Evolutionary conservation across 2,888 invertebrate species (phyloP), one percentile per base, ranked within the genome.

Genomic region (Cheilosia vulpina): DNA sequence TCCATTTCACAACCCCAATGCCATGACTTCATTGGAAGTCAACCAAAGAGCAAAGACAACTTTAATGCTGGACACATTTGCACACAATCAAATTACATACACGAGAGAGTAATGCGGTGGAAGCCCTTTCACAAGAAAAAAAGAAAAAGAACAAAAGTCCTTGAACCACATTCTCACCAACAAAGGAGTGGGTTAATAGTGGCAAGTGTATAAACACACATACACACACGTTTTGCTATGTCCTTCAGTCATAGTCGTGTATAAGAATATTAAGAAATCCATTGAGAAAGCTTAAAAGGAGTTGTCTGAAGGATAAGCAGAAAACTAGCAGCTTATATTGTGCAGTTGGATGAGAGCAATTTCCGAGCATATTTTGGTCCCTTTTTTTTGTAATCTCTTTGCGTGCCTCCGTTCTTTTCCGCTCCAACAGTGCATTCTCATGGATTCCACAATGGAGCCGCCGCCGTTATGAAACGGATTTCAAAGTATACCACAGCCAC

Each of bases 321-420:
- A 63, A 85, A 85, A 81, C 85, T 81, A 81, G 76, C 76, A 85
- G 85, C 85, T 85, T 85, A 85, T 77, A 31, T 81, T 72, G 81
- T 81, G 27, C 52, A 62, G 41, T 58, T 57, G 52, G 66, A 27
- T 66, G 71, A 65, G 60, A 62, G 62, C 53, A 47, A 47, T 62
- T 68, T 77, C 45, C 55, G 52, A 62, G 68, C 62, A 62, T 78
- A 79, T 41, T 76, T 41, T 7, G 19, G 58, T 41, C 55, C 55
- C 62, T 45, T 9, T 31, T 78, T 66, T 31, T 43, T 58, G 15
- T 31, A 6, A 19, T 19, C 21, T 45, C 19, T 71, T 47, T 47
- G n/a, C 34, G 13, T 41, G 62, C 4, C 31, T 38, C 34, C 21
- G 15, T 60, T 21, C 55, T 66, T 60, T 38, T 63, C 50, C 63